Evolutionary conservation across 2,797 vertebrate species (phyloP).

Genomic region (Pangasius sanitwongsei): DNA sequence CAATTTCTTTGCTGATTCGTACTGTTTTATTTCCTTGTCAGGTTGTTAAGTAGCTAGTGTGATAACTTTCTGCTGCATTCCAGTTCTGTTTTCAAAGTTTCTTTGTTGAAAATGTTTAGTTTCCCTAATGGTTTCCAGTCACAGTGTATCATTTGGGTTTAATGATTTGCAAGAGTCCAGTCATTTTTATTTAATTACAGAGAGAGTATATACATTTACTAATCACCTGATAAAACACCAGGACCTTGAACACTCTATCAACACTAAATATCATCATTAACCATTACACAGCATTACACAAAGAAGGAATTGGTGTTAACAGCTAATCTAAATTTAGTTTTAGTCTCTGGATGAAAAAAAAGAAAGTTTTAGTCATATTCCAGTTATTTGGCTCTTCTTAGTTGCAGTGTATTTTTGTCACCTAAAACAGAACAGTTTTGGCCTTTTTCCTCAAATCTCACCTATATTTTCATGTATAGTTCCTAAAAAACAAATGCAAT

Average conservation of each 20-base stretch:
- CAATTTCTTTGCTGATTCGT: background rate
- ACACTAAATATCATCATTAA: background rate
- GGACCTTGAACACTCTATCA: background rate
- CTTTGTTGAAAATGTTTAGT: background rate
- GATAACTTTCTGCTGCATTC: background rate
- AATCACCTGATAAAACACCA: background rate
- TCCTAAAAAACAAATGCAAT: background rate
- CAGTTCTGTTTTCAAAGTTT: background rate
- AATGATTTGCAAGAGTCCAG: background rate
- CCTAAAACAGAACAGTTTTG: background rate
- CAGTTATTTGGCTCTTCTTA: background rate
- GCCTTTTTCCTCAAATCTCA: background rate
- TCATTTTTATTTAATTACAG: background rate
- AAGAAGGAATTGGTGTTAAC: background rate
- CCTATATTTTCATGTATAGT: background rate
- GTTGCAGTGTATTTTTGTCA: background rate
- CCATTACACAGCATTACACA: background rate
- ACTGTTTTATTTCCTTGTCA: constrained; percentile 1
- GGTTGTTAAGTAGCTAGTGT: background rate
- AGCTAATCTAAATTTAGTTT: background rate
- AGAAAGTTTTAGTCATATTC: background rate
- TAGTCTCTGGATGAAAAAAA: background rate
- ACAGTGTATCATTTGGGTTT: background rate
- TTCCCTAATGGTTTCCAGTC: background rate
- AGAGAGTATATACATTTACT: background rate